A percentile compares a stretch with the other conserved stretches of the same genome.
Evolutionary conservation across 1,140 invertebrate genomes (phyloP).

Genomic region (Solenopsis fugax): DNA sequence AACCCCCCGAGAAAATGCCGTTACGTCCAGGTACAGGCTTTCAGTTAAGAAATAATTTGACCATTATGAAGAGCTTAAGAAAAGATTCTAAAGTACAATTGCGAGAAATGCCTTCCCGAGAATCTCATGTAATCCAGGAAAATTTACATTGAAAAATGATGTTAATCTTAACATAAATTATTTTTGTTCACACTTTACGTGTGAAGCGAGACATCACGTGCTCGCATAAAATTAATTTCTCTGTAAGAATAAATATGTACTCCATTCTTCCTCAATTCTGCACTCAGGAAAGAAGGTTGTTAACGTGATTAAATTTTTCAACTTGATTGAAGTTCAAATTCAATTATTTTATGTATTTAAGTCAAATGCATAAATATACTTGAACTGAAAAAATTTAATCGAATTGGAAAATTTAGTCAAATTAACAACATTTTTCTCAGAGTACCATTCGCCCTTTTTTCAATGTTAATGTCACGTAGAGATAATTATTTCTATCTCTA

Average conservation of each 20-base stretch:
- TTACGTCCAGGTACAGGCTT: not conserved
- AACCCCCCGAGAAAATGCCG: not conserved
- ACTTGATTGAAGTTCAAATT: too few species aligned
- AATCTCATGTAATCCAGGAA: conserved; percentile 1
- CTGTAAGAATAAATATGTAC: not conserved
- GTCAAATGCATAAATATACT: too few species aligned
- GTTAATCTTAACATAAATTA: not conserved
- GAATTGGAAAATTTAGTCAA: too few species aligned
- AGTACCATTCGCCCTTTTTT: too few species aligned
- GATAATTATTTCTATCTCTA: not conserved
- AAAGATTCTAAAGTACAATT: not conserved
- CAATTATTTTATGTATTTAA: too few species aligned
- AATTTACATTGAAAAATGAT: conserved; percentile 1
- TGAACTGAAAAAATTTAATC: too few species aligned
- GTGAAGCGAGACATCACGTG: not conserved
- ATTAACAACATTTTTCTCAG: too few species aligned
- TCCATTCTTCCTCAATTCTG: not conserved
- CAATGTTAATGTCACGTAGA: not conserved
- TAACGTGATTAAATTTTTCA: too few species aligned
- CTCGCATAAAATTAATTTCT: not conserved
- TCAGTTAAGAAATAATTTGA: not conserved
- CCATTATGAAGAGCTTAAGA: not conserved
- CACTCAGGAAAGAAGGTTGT: too few species aligned
- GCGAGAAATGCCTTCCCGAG: not conserved
- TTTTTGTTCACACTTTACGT: not conserved